Evolutionary conservation across 2,888 invertebrate genomes (phyloP), one percentile per base, ranked within the genome.

Genomic region (Cantharis rustica): DNA sequence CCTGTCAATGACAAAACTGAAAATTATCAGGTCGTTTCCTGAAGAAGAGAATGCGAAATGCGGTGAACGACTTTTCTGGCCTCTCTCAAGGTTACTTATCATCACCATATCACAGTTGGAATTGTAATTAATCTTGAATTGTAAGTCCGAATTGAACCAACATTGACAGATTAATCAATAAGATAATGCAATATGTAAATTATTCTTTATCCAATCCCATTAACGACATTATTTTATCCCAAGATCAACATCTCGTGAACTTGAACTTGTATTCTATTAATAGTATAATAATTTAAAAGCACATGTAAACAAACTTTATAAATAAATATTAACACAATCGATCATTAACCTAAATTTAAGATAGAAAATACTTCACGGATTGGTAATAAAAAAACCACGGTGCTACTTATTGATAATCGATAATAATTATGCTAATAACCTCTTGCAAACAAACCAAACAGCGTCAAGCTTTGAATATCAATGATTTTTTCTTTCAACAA

Each of bases 51-150:
- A 66, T 23, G 64, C 64, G 64, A 66, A 66, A 66, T 66, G 64
- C 71, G 75, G 75, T 75, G 75, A 75, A 75, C 75, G 75, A 71
- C 71, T 75, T 75, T 69, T 68, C 63, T 75, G 71, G 70, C 63
- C 74, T 64, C 71, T 70, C 70, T 75, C 75, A 75, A 75, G 75
- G 75, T 75, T 70, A 75, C 70, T 74, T 74, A 61, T 27, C n/a
- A 61, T 27, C n/a, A 62, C 15, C 68, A 68, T 73, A 20, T 66
- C 64, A 66, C 64, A 20, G 64, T 66, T 66, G 71, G 70, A 73
- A n/a, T 66, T 66, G 20, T 66, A 66, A 66, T 66, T 23, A 20
- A 15, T 66, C 20, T 20, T n/a, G n/a, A 47, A n/a, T 47, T 66
- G 10, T 20, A 66, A 66, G 64, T 20, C 64, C 20, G 20, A 66